Evolutionary conservation across 1,140 invertebrate species (phyloP).

Genomic region (Pogonognathellus flavescens): DNA sequence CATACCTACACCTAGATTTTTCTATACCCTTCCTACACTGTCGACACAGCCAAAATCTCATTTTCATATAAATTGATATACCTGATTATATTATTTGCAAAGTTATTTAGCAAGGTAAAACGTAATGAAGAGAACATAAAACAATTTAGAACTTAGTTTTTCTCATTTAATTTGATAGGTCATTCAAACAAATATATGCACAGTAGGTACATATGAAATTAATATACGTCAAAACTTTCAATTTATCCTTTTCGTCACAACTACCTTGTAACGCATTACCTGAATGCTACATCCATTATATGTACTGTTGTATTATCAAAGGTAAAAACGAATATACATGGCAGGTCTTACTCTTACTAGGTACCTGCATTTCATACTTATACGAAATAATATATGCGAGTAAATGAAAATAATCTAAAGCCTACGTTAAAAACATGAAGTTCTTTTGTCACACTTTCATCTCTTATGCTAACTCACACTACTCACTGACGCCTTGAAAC

Average conservation of each 20-base stretch:
- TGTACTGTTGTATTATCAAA: too few relatives aligned
- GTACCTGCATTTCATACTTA: background rate
- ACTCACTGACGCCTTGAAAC: background rate
- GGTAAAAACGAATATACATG: too few relatives aligned
- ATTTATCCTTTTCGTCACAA: slow-evolving; percentile 7
- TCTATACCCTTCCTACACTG: background rate
- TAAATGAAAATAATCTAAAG: background rate
- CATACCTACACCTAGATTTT: background rate
- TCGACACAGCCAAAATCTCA: too few relatives aligned
- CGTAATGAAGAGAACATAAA: too few relatives aligned
- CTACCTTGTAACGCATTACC: too few relatives aligned
- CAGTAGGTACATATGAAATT: background rate
- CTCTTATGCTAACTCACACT: background rate
- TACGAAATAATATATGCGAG: background rate
- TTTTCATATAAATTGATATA: too few relatives aligned
- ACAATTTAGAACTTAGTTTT: too few relatives aligned
- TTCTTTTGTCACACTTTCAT: slow-evolving; percentile 39
- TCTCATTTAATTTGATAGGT: background rate
- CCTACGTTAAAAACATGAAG: background rate
- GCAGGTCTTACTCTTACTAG: too few relatives aligned
- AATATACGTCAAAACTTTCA: background rate
- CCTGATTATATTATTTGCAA: too few relatives aligned
- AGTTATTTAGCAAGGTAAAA: too few relatives aligned
- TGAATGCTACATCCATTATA: too few relatives aligned
- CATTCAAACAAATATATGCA: background rate